Evolutionary conservation across 2,888 invertebrate genomes (phyloP).

Genomic region (Rhorus exstirpatorius): DNA sequence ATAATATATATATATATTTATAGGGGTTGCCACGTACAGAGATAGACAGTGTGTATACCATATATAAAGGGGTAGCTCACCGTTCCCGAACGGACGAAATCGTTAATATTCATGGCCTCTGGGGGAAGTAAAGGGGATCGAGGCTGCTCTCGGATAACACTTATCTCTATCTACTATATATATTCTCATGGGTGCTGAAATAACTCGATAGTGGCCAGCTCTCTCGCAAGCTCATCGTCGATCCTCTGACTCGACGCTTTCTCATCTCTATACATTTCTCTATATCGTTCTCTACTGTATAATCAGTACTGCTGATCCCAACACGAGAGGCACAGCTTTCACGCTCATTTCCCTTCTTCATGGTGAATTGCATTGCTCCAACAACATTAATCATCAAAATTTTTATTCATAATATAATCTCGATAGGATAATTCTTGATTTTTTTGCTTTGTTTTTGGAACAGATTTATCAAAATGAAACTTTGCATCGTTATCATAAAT

Average conservation of each 20-base stretch:
- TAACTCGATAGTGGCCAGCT: slow-evolving; percentile 81
- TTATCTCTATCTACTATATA: slow-evolving; percentile 77
- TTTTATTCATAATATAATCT: slow-evolving; percentile 12
- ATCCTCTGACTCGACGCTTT: slow-evolving; percentile 81
- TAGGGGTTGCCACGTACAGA: slow-evolving; percentile 44
- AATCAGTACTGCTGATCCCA: slow-evolving; percentile 24
- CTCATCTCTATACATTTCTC: slow-evolving; percentile 72
- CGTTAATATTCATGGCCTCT: slow-evolving; percentile 84
- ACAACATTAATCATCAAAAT: slow-evolving; percentile 20
- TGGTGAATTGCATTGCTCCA: slow-evolving; percentile 25
- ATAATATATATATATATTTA: slow-evolving; percentile 8
- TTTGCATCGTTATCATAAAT: no score
- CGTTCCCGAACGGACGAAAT: slow-evolving; percentile 74
- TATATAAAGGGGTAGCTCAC: slow-evolving; percentile 63
- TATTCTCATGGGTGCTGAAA: slow-evolving; percentile 77
- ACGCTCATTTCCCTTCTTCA: slow-evolving; percentile 47
- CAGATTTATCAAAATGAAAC: no score
- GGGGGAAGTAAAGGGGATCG: slow-evolving; percentile 69
- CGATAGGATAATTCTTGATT: background rate
- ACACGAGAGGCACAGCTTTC: slow-evolving; percentile 28
- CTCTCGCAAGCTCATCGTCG: slow-evolving; percentile 66
- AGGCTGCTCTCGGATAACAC: slow-evolving; percentile 80
- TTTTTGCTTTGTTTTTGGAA: background rate
- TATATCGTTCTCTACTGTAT: slow-evolving; percentile 36
- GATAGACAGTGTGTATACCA: slow-evolving; percentile 44